Percentiles rank a stretch among this genome's conserved stretches.
Conservation (phyloP, 92 coral and sea anemone species). For the Palythoa caribaeorum region DNA sequence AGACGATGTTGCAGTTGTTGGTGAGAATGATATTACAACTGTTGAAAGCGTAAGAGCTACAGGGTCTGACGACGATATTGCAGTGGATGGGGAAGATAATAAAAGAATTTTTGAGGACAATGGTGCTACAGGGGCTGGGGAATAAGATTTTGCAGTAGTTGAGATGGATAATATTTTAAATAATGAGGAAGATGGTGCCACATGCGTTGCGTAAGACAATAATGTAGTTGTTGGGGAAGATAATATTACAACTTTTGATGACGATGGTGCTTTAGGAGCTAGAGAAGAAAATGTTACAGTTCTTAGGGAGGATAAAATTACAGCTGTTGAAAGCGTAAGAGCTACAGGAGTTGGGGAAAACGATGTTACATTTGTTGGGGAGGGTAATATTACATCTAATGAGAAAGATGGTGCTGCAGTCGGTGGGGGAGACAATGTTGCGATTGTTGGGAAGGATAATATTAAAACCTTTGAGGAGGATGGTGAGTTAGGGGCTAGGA, state of each 20-base stretch:
- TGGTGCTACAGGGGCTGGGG: not conserved
- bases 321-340: too few species aligned
- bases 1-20: not conserved
- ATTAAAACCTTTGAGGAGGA: not conserved
- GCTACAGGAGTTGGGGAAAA: too few species aligned
- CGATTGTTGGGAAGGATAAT: not conserved
- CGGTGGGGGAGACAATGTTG: not conserved
- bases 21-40: not conserved
- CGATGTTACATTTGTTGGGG: not conserved
- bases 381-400: not conserved
- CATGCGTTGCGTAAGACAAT: not conserved
- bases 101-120: not conserved
- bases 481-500: too few species aligned
- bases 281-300: not conserved
- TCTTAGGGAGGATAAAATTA: not conserved
- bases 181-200: not conserved
- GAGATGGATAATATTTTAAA: not conserved
- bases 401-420: not conserved
- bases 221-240: not conserved
- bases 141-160: not conserved
- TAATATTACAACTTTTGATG: not conserved
- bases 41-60: not conserved
- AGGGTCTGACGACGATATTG: not conserved
- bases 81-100: not conserved
- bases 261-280: not conserved